These are phyloP conservation scores for Cirrhinus molitorella DNA, from an alignment of 2,797 vertebrate species.

Conservation along the genomic window DNA sequence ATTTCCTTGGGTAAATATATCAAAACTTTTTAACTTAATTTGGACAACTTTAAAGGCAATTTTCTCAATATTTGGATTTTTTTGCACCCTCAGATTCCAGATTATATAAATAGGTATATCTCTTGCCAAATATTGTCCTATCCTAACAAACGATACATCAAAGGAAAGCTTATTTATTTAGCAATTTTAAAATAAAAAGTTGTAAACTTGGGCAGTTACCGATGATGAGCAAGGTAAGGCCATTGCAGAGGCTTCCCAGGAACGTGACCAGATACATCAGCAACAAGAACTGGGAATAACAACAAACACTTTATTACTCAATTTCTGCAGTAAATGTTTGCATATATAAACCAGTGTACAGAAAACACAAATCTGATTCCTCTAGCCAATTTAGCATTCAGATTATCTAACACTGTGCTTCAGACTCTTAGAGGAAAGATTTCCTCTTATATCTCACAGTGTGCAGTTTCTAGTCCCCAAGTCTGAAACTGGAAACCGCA, in stretches of 20 bases:
- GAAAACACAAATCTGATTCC: not conserved
- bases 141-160: too few relatives aligned
- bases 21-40: too few relatives aligned
- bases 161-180: too few relatives aligned
- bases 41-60: too few relatives aligned
- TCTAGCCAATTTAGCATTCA: not conserved
- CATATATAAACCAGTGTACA: not conserved
- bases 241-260: constrained; percentile 88
- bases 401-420: constrained; percentile 13
- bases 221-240: constrained; percentile 90
- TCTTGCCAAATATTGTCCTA: too few relatives aligned
- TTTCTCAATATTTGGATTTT: too few relatives aligned
- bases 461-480: constrained; percentile 50
- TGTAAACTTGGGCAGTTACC: too few relatives aligned
- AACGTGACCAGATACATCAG: constrained; percentile 92
- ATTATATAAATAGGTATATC: too few relatives aligned
- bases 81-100: too few relatives aligned
- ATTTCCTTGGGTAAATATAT: too few relatives aligned
- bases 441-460: constrained; percentile 62
- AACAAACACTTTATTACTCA: constrained; percentile 43
- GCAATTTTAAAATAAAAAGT: too few relatives aligned
- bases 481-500: constrained; percentile 72
- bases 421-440: constrained; percentile 35
- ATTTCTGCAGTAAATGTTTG: constrained; percentile 24
- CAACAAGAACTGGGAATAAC: constrained; percentile 80